Percentiles rank a stretch among this genome's conserved stretches.
Evolutionary conservation across 2,888 invertebrate species (phyloP).

Genomic region (Ecliptopera silaceata): DNA sequence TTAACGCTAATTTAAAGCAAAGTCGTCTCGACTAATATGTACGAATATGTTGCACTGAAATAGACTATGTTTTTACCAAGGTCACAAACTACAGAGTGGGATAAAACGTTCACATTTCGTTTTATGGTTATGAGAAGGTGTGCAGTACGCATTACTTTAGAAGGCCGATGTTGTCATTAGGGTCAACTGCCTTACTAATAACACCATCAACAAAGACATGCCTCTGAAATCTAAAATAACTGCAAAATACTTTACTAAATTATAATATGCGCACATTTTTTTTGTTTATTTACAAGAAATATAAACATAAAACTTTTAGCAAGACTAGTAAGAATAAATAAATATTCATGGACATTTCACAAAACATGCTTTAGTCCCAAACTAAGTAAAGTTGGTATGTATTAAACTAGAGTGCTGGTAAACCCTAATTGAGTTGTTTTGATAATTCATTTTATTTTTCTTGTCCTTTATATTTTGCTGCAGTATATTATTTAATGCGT

Average conservation of each 20-base stretch:
- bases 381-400: too few relatives aligned
- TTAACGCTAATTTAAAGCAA: background rate
- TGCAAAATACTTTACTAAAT: too few relatives aligned
- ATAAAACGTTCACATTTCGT: conserved; percentile 20
- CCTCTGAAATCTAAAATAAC: background rate
- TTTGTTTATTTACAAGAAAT: too few relatives aligned
- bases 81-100: background rate
- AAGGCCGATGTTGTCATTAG: conserved; percentile 71
- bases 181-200: conserved; percentile 61
- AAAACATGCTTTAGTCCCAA: too few relatives aligned
- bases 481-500: conserved; percentile 11
- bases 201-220: conserved; percentile 19
- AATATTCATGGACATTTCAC: too few relatives aligned
- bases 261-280: too few relatives aligned
- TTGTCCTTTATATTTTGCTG: conserved; percentile 3
- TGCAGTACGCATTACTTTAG: conserved; percentile 38
- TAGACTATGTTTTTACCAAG: background rate
- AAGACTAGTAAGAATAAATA: too few relatives aligned
- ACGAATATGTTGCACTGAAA: too few relatives aligned
- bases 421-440: background rate
- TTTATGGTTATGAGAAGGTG: conserved; percentile 30
- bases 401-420: too few relatives aligned
- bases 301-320: too few relatives aligned
- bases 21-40: background rate
- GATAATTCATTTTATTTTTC: background rate